Conservation (phyloP, 2,888 invertebrate genomes). For the Parnassius glacialis region DNA sequence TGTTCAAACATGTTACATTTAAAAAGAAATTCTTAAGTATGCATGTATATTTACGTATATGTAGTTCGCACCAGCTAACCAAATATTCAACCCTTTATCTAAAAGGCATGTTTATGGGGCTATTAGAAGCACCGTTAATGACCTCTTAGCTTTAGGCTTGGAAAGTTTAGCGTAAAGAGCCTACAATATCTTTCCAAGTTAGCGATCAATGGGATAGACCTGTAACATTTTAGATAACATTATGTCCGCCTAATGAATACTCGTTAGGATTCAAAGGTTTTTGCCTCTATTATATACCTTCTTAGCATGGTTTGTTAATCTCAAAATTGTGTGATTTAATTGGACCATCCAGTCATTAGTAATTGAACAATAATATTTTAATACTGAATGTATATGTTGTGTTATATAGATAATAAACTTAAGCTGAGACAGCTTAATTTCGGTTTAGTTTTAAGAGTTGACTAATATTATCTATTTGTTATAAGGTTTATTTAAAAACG, state of each 20-base stretch:
- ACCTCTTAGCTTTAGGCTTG: slow-evolving; percentile 19
- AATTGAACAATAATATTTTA: too few relatives aligned
- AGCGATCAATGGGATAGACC: slow-evolving; percentile 21
- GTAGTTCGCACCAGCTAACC: slow-evolving; percentile 4
- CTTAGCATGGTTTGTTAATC: too few relatives aligned
- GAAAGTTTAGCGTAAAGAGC: slow-evolving; percentile 12
- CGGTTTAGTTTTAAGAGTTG: too few relatives aligned
- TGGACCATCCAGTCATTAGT: too few relatives aligned
- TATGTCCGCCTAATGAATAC: slow-evolving; percentile 13
- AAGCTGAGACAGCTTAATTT: too few relatives aligned
- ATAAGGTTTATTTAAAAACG: too few relatives aligned
- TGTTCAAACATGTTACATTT: neutral
- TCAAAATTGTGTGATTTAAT: too few relatives aligned
- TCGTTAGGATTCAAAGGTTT: neutral
- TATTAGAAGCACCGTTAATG: slow-evolving; percentile 32
- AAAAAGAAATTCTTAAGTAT: neutral
- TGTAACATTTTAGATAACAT: slow-evolving; percentile 23
- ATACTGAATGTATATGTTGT: too few relatives aligned
- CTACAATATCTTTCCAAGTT: slow-evolving; percentile 19
- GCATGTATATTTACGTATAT: neutral
- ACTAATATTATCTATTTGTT: too few relatives aligned
- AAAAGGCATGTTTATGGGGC: slow-evolving; percentile 25
- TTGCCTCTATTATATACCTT: neutral
- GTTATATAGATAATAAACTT: too few relatives aligned
- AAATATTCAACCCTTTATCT: slow-evolving; percentile 26